Base-by-base conservation (phyloP, 92 coral and sea anemone genomes). In the Pocillopora grandis region DNA sequence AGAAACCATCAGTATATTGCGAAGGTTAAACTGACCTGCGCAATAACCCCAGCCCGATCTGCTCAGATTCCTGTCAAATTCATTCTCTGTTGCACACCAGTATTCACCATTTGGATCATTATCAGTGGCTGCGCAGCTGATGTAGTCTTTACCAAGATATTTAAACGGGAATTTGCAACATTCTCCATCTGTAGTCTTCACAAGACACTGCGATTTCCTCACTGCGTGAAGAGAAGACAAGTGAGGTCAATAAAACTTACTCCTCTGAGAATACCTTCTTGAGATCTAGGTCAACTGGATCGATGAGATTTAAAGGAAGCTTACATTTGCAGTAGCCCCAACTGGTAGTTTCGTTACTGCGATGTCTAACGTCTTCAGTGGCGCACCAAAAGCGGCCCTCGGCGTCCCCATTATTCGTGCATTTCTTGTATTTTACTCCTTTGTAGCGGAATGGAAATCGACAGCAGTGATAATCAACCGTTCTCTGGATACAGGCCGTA, bases 281-380 rank as follows among this genome's bases (percentile, higher is more conserved):
- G 21, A 10, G 18, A 66, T 66, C 5, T 5, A 20, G 72, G 72
- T 48, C 19, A 20, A 42, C 31, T 27, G 31, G 31, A 27, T 27
- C 31, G 60, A 12, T 1, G 3, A 17, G 35, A 42, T 27, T 12
- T 33, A 9, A 12, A 8, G 1, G 27, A 0, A 23, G 10, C 86
- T 71, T 82, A 82, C 86, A 62, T 27, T 73, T 82, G 86, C 86
- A 82, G 55, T 82, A 82, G 61, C 86, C 86, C 86, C 86, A 82
- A 52, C 79, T 68, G 6, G 63, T n/a, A 8, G 62, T 17, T 52
- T 36, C 10, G 17, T 61, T 82, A 60, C 37, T 73, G 13, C 19
- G 42, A 71, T 72, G 48, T 17, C 73, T 71, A 36, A 20, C 20
- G 71, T 71, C 77, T 55, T 49, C 79, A 3, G 72, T 82, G 33